Evolutionary conservation across 1,140 invertebrate species (phyloP), one percentile per base, ranked within the genome.

Genomic region (Propsilocerus akamusi): DNA sequence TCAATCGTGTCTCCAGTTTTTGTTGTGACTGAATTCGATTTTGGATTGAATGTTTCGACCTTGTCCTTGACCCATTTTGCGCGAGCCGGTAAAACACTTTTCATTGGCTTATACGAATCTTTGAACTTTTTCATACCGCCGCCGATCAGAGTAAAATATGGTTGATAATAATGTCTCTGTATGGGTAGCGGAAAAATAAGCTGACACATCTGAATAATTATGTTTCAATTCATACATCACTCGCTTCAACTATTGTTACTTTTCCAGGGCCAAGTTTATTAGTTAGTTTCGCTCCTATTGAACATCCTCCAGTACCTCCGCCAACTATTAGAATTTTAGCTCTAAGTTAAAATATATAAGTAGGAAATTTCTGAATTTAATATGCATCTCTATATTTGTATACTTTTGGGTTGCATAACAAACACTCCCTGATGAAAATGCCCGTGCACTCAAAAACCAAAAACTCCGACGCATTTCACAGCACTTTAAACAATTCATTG

Each of bases 111-210:
- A 17, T 68, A 67, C 3, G 84, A 77, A 0, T 78, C 64, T 4
- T 77, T 63, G 7, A 96, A 57, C 10, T 66, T 70, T 61, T 82
- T 88, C 37, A 94, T 74, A 0, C 91, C 92, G n/a, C 80, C 91
- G 0, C 93, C 95, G 32, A 97, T 78, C 30, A 98, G 67, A 0
- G 94, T 98, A 67, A 87, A 97, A 57, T 95, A 72, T 0, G 95
- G 90, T 65, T 99, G 94, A 70, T 98, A 97, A 68, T 95, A 97
- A 68, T 98, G 94, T 11, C 69, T 68, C 86, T 93, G 61, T n/a
- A n/a, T 4, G 65, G 59, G 49, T 30, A 47, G 53, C 10, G 3
- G 10, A n/a, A 41, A 41, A n/a, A 17, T 2, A 37, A n/a, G 7
- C 2, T 37, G 5, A 20, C 10, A 41, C 17, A 20, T 20, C 10